phyloP scores from a whole-genome alignment of 2,797 vertebrate species.

The Betta splendens region DNA sequence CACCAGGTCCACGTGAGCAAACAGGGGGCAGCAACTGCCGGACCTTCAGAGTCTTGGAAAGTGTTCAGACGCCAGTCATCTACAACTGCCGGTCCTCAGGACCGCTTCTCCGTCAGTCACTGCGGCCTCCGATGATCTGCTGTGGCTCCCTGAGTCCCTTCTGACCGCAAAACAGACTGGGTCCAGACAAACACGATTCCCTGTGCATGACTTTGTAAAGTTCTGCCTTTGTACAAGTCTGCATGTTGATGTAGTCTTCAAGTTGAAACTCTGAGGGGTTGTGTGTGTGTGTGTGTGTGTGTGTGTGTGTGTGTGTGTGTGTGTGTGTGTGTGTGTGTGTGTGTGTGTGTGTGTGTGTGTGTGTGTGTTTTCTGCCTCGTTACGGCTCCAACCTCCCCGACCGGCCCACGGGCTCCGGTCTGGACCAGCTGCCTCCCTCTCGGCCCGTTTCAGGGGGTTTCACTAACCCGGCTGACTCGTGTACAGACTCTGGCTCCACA shows the following conservation, averaged over 20 bases:
- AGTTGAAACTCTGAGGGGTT: conserved; percentile 33
- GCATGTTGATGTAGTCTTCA: conserved; percentile 64
- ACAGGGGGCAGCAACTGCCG: too few relatives aligned
- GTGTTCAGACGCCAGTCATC: too few relatives aligned
- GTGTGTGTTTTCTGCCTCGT: conserved; percentile 44
- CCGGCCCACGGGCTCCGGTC: conserved; percentile 31
- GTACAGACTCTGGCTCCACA: too few relatives aligned
- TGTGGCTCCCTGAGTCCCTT: conserved; percentile 27
- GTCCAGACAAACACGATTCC: conserved; percentile 59
- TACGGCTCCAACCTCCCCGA: conserved; percentile 27
- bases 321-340: conserved; percentile 25
- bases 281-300: conserved; percentile 20
- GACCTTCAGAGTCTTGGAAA: too few relatives aligned
- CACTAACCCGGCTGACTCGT: conserved; percentile 27
- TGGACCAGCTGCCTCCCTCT: conserved; percentile 66
- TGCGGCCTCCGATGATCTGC: too few relatives aligned
- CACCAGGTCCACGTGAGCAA: too few relatives aligned
- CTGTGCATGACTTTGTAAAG: conserved; percentile 75
- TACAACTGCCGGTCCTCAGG: too few relatives aligned
- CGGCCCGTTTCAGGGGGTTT: conserved; percentile 58
- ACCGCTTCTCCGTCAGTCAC: too few relatives aligned
- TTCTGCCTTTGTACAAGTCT: conserved; percentile 71
- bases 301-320: conserved; percentile 19
- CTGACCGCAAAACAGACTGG: conserved; percentile 44
- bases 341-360: conserved; percentile 32